Base-by-base conservation (phyloP, 2,888 invertebrate genomes). In the Drosophila parthenogenetica region DNA sequence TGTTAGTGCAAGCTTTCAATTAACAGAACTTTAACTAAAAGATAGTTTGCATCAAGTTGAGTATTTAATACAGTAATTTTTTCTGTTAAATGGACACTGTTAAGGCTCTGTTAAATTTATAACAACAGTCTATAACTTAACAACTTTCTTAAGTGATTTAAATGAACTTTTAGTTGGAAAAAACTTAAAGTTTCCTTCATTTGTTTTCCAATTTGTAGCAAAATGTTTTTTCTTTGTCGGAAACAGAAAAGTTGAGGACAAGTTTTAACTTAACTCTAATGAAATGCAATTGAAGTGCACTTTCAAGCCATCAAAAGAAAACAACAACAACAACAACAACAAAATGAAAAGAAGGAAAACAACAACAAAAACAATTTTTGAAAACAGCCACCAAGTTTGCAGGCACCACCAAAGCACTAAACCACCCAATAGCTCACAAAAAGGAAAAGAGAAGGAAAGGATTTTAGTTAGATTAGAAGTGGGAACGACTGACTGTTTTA, bases 251-350 rank as follows among this genome's bases (percentile, higher is more conserved):
- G 49, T 50, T 50, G 49, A 19, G 19, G 43, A 29, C 32, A 43
- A 43, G 39, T 65, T 60, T 70, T 60, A 49, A 43, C 61, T 64
- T 61, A 46, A 40, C 68, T 74, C 51, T 77, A 79, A 89, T 88
- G 79, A 89, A 81, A 89, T 86, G 85, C 85, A 86, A 64, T 74
- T 88, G 70, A 88, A 86, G 89, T 88, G 85, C 89, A 89, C 89
- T 89, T 85, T 62, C 64, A 51, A 62, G 58, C 60, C 58, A 55
- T 55, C 48, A 22, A 53, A 45, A 54, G 61, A 66, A 68, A 39
- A 39, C 14, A 17, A 16, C 22, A 14, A 25, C 25, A 25, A 25
- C 1, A 25, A 25, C 7, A 25, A 25, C 25, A 25, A 25, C 25
- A 25, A 53, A 16, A 43, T 5, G 25, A 45, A 53, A 46, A 29